Evolutionary conservation across 2,797 vertebrate species (phyloP).

Genomic region (Sebastes variabilis): DNA sequence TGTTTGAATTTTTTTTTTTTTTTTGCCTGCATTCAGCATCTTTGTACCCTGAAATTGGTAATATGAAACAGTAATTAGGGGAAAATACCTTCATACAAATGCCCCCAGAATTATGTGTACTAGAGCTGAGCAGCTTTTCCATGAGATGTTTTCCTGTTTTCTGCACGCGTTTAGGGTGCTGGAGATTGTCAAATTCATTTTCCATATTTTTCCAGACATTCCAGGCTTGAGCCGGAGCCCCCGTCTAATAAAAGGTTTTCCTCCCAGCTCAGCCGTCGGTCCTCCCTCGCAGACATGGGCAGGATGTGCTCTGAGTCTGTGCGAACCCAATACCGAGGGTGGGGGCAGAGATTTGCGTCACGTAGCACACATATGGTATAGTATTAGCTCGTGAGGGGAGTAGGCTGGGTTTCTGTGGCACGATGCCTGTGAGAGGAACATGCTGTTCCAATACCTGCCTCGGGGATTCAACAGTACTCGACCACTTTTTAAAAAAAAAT

Average conservation of each 20-base stretch:
- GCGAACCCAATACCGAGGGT: slow-evolving; percentile 22
- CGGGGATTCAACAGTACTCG: slow-evolving; percentile 7
- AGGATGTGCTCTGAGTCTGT: slow-evolving; percentile 45
- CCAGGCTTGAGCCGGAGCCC: slow-evolving; percentile 48
- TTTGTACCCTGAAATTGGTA: background rate
- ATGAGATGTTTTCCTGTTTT: slow-evolving; percentile 37
- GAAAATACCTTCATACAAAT: background rate
- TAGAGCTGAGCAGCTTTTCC: background rate
- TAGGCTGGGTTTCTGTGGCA: slow-evolving; percentile 37
- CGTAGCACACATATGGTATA: slow-evolving; percentile 48
- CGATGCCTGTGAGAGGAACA: slow-evolving; percentile 44
- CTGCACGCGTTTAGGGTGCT: slow-evolving; percentile 1
- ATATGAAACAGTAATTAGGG: slow-evolving; percentile 7
- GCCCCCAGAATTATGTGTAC: background rate
- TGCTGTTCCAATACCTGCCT: slow-evolving; percentile 47
- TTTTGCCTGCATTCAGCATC: background rate
- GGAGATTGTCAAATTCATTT: slow-evolving; percentile 56
- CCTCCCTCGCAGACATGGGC: slow-evolving; percentile 46
- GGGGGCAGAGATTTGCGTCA: slow-evolving; percentile 29
- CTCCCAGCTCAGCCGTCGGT: slow-evolving; percentile 47
- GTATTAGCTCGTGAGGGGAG: slow-evolving; percentile 40
- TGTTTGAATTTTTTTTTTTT: background rate
- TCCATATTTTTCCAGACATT: slow-evolving; percentile 75
- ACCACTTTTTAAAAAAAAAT: background rate
- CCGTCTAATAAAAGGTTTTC: slow-evolving; percentile 67